Base-by-base conservation (phyloP, 1,140 invertebrate genomes). In the Limonius californicus region DNA sequence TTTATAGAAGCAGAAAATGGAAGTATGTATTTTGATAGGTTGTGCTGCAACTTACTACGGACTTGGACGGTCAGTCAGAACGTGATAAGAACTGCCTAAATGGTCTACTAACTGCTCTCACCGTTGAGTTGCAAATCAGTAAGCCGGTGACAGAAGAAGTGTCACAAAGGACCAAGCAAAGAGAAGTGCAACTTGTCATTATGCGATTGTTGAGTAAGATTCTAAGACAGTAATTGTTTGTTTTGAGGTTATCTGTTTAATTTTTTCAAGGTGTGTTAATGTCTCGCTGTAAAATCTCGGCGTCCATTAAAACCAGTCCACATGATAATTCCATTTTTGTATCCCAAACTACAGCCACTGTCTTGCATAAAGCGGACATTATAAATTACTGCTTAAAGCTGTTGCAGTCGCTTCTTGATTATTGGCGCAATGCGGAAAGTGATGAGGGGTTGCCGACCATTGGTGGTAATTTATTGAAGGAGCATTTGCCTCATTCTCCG, bases 141-240 rank as follows among this genome's bases (percentile, higher is more conserved):
- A 82, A 82, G 47, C 78, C 82, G 1, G 79, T 83, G 63, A 76
- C 76, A 21, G 76, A 70, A 18, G 79, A 82, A 58, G 80, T 87
- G 64, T 82, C 82, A 56, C 76, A 81, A 15, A 79, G 89, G 54
- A 87, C 78, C 16, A 82, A 84, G 14, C 82, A 84, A 47, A 81
- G 87, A 70, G 92, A 94, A 79, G 89, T 97, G 56, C 91, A 94
- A 72, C 79, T 97, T 1, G 87, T 95, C 9, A 85, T 95, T n/a
- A 88, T 96, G 82, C 81, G 92, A 20, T 81, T 97, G 19, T 82
- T 89, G 2, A 87, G 85, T 84, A 75, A 79, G 81, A n/a, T n/a
- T n/a, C n/a, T n/a, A n/a, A n/a, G n/a, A n/a, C n/a, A n/a, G n/a
- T n/a, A n/a, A n/a, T n/a, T n/a, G n/a, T n/a, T n/a, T n/a, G n/a